Conservation (phyloP, 2,113 vertebrate genomes). For the Alligator sinensis region DNA sequence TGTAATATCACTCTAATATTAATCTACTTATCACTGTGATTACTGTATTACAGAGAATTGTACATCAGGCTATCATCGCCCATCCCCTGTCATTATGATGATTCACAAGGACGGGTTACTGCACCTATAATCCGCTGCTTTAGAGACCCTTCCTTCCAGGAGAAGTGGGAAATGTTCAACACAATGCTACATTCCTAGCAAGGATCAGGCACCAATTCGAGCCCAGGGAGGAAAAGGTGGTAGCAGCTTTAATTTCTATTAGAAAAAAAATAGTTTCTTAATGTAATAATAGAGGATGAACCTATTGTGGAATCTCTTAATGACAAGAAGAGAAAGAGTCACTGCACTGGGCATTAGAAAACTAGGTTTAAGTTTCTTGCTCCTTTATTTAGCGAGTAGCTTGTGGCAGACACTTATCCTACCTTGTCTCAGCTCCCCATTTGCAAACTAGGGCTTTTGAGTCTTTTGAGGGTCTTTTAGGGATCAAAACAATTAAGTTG, state of each 20-base stretch:
- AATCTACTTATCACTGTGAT: constrained; percentile 37
- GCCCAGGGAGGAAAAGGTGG: background rate
- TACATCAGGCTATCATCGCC: constrained; percentile 58
- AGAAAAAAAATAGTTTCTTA: background rate
- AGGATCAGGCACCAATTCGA: background rate
- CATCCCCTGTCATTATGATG: background rate
- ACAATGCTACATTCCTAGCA: accelerated
- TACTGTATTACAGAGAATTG: constrained; percentile 55
- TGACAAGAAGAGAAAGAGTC: background rate
- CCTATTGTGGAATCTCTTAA: background rate
- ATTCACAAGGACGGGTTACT: constrained; percentile 35
- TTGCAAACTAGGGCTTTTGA: background rate
- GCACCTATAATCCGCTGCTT: background rate
- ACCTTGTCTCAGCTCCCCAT: background rate
- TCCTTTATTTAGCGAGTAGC: background rate
- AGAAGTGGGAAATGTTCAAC: constrained; percentile 6
- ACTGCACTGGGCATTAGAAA: background rate
- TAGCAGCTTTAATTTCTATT: background rate
- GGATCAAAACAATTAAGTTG: constrained; percentile 25
- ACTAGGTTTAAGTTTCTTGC: background rate
- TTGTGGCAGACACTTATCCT: background rate
- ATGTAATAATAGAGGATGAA: background rate
- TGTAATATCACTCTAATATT: constrained; percentile 41
- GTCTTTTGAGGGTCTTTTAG: background rate
- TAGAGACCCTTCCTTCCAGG: background rate